Evolutionary conservation across 1,140 invertebrate genomes (phyloP).

Genomic region (Harlomillsia oculata): DNA sequence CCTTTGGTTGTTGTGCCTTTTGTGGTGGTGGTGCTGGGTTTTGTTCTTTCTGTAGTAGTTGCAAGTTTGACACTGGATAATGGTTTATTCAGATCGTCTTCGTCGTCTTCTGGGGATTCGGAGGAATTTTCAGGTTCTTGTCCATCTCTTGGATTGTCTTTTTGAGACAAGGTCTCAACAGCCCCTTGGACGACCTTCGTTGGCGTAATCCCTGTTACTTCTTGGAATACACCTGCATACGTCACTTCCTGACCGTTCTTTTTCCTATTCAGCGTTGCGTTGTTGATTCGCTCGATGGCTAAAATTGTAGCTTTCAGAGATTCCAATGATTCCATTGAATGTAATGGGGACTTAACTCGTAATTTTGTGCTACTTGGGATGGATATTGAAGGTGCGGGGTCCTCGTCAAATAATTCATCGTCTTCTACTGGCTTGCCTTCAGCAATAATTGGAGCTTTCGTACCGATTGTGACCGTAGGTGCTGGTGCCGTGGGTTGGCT

Average conservation of each 20-base stretch:
- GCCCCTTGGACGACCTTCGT: no score
- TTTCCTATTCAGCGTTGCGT: slow-evolving; percentile 4
- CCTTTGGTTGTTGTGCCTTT: no score
- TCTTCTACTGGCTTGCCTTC: neutral
- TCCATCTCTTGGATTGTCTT: no score
- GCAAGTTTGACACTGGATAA: no score
- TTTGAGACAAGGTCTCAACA: neutral
- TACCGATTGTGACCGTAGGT: neutral
- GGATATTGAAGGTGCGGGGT: neutral
- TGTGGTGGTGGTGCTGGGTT: no score
- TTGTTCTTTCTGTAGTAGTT: no score
- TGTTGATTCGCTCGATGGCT: slow-evolving; percentile 22
- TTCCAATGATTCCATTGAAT: slow-evolving; percentile 5
- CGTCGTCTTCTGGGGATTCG: no score
- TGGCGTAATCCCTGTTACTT: slow-evolving; percentile 1
- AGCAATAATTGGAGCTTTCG: neutral
- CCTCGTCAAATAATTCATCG: slow-evolving; percentile 1
- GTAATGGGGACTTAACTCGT: neutral
- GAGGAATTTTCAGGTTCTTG: no score
- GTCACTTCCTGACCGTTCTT: slow-evolving; percentile 7
- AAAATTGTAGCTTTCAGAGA: slow-evolving; percentile 19
- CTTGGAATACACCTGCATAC: slow-evolving; percentile 2
- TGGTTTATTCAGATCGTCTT: no score
- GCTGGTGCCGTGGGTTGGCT: neutral
- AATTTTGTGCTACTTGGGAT: neutral